Evolutionary conservation across 2,888 invertebrate species (phyloP).

Genomic region (Hyalella azteca): DNA sequence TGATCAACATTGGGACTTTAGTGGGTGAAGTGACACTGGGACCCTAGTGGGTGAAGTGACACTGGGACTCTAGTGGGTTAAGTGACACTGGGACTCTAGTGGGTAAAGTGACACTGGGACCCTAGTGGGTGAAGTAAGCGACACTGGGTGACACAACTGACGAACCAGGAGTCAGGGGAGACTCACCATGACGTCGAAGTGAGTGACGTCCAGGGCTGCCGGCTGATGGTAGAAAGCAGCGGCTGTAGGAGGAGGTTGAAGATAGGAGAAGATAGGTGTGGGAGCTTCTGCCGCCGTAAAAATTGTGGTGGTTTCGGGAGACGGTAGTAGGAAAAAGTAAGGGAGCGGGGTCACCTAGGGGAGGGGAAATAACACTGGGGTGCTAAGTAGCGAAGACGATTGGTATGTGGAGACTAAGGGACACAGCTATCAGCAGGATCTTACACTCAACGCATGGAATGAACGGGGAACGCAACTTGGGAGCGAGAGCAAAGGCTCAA

Average conservation of each 20-base stretch:
- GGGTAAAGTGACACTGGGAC: too few species aligned
- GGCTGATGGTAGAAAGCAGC: conserved; percentile 53
- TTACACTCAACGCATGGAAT: too few species aligned
- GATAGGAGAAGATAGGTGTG: conserved; percentile 58
- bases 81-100: too few species aligned
- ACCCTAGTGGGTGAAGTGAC: too few species aligned
- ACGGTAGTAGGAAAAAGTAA: conserved; percentile 39
- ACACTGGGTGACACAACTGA: neutral
- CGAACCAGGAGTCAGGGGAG: conserved; percentile 6
- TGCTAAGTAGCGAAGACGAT: neutral
- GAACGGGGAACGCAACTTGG: too few species aligned
- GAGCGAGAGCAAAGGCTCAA: too few species aligned
- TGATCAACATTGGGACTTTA: too few species aligned
- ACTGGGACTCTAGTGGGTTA: too few species aligned
- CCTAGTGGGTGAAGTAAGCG: too few species aligned
- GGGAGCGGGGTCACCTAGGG: conserved; percentile 39
- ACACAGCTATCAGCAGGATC: neutral
- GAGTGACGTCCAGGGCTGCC: conserved; percentile 58
- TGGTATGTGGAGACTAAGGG: neutral
- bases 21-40: too few species aligned
- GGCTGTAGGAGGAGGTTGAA: conserved; percentile 55
- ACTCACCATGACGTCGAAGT: conserved; percentile 58
- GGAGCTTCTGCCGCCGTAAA: conserved; percentile 57
- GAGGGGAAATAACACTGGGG: neutral
- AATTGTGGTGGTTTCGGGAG: conserved; percentile 56